These are phyloP conservation scores for Grus americana DNA, from an alignment of 2,113 vertebrate species.

Conservation along the genomic window DNA sequence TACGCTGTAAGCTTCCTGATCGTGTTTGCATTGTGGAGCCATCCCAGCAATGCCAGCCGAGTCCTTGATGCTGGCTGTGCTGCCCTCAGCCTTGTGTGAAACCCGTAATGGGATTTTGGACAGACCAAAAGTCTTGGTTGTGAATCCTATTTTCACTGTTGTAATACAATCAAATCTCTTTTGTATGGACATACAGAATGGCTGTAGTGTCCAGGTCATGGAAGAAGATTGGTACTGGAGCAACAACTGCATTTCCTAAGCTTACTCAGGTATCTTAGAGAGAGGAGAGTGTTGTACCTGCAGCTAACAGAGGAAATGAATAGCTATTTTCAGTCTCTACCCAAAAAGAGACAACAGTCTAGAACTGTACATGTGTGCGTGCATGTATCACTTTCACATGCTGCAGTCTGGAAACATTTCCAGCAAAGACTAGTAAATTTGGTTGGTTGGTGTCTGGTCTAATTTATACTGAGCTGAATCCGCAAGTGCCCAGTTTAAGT, in stretches of 20 bases:
- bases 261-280: neutral
- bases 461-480: neutral
- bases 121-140: neutral
- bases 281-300: neutral
- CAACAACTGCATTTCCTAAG: neutral
- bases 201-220: neutral
- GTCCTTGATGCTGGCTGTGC: slow-evolving; percentile 9
- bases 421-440: neutral
- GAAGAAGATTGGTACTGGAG: neutral
- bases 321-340: neutral
- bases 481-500: neutral
- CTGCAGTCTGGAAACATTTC: neutral
- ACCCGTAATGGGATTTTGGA: neutral
- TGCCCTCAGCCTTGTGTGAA: neutral
- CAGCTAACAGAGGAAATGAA: neutral
- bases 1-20: neutral
- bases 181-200: neutral
- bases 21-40: neutral
- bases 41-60: neutral
- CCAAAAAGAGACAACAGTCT: neutral
- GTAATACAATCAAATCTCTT: neutral
- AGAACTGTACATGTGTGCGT: neutral
- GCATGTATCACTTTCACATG: accelerated
- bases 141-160: neutral
- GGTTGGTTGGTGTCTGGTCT: neutral